phyloP scores from a whole-genome alignment of 2,888 invertebrate genomes.

The Oscheius sp. region DNA sequence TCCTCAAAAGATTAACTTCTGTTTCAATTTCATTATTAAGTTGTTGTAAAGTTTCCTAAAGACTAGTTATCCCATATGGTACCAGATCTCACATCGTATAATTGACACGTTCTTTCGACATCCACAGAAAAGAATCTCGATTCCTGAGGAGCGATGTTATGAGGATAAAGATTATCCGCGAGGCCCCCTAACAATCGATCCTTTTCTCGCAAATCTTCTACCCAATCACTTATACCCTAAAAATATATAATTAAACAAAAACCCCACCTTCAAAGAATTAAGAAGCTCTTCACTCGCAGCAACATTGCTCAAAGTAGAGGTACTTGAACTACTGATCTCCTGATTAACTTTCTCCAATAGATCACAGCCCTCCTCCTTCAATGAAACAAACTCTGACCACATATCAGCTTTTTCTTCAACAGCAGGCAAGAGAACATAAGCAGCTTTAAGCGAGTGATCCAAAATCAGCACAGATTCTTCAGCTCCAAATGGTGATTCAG shows the following conservation, averaged over 20 bases:
- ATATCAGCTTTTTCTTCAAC: constrained; percentile 6
- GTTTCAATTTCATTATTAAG: constrained; percentile 32
- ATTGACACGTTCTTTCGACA: constrained; percentile 52
- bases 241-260: neutral
- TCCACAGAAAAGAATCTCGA: constrained; percentile 62
- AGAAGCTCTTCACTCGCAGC: neutral
- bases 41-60: constrained; percentile 27
- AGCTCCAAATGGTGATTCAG: too few relatives aligned
- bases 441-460: constrained; percentile 5
- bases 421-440: constrained; percentile 4
- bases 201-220: constrained; percentile 23
- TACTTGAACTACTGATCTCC: neutral
- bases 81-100: constrained; percentile 41
- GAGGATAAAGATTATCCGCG: constrained; percentile 40
- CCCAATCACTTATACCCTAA: constrained; percentile 15
- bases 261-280: neutral
- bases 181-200: constrained; percentile 33
- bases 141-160: constrained; percentile 53
- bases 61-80: neutral
- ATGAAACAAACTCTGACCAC: constrained; percentile 28
- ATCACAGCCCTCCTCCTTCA: constrained; percentile 15
- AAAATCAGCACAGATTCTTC: constrained; percentile 29
- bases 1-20: constrained; percentile 51
- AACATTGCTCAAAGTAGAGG: neutral
- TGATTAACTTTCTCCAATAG: neutral